Base-by-base conservation (phyloP, 2,113 vertebrate species). In the Paratilapia polleni region DNA sequence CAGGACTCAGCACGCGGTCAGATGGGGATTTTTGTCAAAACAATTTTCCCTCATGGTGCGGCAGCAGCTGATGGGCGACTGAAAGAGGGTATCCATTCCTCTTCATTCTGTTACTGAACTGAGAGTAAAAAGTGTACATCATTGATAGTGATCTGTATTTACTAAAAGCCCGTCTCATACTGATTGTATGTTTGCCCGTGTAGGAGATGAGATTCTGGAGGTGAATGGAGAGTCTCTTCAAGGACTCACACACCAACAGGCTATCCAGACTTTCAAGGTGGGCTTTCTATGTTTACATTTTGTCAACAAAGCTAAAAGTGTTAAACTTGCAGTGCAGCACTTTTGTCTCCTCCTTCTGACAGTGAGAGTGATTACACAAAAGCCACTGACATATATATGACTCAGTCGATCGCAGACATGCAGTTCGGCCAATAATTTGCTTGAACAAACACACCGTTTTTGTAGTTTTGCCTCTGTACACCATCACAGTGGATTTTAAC, bases 11-110 rank as follows among this genome's bases (percentile, higher is more conserved):
- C 97, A 59, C 96, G 98, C 0, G 98, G 98, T 76, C 96, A 97
- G 81, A 99, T 99, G 98, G 98, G 98, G 9, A 99, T 99, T 95
- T 99, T 99, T 77, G 98, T 99, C 88, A 99, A 99, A 94, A 99
- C 97, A 1, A 99, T 99, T 94, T 99, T 99, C 82, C 95, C 97
- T 74, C 97, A 96, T 20, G 98, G 98, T 90, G 97, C 98, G 28
- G 98, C 97, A 0, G 97, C 97, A 41, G 98, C 97, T 68, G 98
- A 99, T 59, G 98, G 98, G 87, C 96, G 98, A 75, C 96, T 99
- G 47, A 98, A 99, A 92, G 98, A 99, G 95, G 98, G 98, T 99
- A 94, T 63, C 66, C 3, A 19, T 12, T 49, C 7, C 4, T 49
- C 15, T 57, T 58, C 4, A 28, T 41, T 74, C 34, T 66, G 11